These are phyloP conservation scores for Protobothrops mucrosquamatus DNA, from an alignment of 2,113 vertebrate genomes.

Conservation along the genomic window DNA sequence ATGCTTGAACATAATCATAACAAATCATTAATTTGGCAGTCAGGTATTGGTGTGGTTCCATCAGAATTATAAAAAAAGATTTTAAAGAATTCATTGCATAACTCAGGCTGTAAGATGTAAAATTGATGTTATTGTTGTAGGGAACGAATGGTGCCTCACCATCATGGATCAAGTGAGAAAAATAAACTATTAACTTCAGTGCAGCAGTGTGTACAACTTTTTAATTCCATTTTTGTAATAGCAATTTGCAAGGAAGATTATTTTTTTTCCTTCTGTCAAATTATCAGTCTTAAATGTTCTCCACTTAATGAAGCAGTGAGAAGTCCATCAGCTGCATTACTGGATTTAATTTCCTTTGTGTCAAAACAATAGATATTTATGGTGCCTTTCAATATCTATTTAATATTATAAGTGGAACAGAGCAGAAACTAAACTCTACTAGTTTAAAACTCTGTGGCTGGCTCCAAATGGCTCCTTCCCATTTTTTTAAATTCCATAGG, in stretches of 20 bases:
- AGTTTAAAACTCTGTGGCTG: background rate
- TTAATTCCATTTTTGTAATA: background rate
- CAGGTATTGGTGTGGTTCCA: background rate
- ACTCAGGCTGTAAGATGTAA: background rate
- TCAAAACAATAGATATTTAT: background rate
- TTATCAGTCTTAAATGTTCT: background rate
- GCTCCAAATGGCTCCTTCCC: background rate
- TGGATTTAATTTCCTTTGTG: background rate
- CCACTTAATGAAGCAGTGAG: background rate
- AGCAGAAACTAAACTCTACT: background rate
- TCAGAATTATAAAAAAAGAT: background rate
- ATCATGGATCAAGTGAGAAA: background rate
- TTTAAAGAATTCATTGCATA: background rate
- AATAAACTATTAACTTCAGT: background rate
- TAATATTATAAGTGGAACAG: background rate
- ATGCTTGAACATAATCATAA: background rate
- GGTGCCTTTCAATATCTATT: background rate
- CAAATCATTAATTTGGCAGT: background rate
- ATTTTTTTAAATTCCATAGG: background rate
- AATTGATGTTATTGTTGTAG: background rate
- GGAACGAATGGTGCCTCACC: background rate
- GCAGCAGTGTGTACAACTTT: background rate
- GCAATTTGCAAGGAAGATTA: background rate
- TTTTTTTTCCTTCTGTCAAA: background rate
- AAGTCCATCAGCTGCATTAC: background rate